Evolutionary conservation across 1,140 invertebrate genomes (phyloP).

Genomic region (Lordiphosa clarofinis): DNA sequence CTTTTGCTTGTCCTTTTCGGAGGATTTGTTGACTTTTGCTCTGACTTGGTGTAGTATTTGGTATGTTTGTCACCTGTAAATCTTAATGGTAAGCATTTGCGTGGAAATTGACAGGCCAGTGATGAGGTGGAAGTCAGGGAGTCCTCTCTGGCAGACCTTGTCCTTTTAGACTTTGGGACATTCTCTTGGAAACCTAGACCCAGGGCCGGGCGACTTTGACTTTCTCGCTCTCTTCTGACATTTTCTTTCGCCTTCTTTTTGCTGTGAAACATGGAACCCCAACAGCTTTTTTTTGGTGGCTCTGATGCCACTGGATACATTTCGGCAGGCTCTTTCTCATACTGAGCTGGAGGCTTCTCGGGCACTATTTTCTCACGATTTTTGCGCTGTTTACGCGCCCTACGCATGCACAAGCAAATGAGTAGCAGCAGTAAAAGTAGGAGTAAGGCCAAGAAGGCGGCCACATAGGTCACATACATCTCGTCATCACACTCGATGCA

Average conservation of each 20-base stretch:
- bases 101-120: constrained; percentile 39
- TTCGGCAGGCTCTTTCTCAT: background rate
- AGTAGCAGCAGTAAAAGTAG: constrained; percentile 39
- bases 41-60: constrained; percentile 8
- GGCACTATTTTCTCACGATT: background rate
- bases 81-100: constrained; percentile 41
- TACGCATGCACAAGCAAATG: constrained; percentile 44
- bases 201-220: background rate
- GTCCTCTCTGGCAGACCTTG: background rate
- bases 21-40: background rate
- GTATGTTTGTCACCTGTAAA: background rate
- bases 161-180: background rate
- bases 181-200: constrained; percentile 1
- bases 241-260: background rate
- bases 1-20: background rate
- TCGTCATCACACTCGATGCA: constrained; percentile 40
- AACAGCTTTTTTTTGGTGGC: constrained; percentile 4
- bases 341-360: background rate
- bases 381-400: background rate
- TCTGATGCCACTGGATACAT: background rate
- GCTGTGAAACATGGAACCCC: constrained; percentile 7
- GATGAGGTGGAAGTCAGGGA: constrained; percentile 45
- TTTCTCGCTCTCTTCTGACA: background rate
- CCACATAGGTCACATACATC: constrained; percentile 29
- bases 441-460: constrained; percentile 29